Conservation (phyloP, 1,140 invertebrate species). For the Achroia grisella region DNA sequence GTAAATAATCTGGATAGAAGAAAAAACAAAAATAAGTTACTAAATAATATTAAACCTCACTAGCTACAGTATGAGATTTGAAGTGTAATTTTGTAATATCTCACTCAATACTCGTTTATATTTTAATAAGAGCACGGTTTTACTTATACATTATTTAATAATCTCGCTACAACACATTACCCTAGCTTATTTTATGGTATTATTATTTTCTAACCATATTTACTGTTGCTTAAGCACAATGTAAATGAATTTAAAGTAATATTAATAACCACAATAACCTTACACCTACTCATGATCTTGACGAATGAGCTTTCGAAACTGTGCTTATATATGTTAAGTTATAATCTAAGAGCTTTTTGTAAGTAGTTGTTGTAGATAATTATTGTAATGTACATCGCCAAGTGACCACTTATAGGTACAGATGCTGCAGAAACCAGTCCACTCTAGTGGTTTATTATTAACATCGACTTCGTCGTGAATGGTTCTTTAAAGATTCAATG, state of each 20-base stretch:
- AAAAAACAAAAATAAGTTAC: conserved; percentile 4
- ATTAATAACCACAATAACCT: conserved; percentile 7
- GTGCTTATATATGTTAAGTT: conserved; percentile 50
- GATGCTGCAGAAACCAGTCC: conserved; percentile 4
- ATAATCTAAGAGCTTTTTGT: conserved; percentile 58
- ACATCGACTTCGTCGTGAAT: too few species aligned
- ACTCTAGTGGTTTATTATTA: too few species aligned
- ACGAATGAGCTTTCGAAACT: conserved; percentile 60
- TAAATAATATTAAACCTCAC: not conserved
- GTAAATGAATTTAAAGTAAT: conserved; percentile 10
- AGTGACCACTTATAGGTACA: conserved; percentile 26
- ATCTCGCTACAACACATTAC: conserved; percentile 11
- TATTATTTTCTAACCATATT: conserved; percentile 8
- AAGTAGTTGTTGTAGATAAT: conserved; percentile 58
- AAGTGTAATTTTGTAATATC: not conserved
- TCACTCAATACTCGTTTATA: conserved; percentile 13
- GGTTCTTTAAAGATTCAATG: too few species aligned
- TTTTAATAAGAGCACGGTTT: conserved; percentile 16
- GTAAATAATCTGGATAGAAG: conserved; percentile 7
- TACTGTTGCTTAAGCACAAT: conserved; percentile 13
- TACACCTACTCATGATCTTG: conserved; percentile 36
- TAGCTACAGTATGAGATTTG: not conserved
- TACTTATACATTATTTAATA: conserved; percentile 10
- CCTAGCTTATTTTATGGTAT: conserved; percentile 6
- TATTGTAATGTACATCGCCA: conserved; percentile 20